Percentiles rank a stretch among this genome's conserved stretches.
phyloP scores from a whole-genome alignment of 2,888 invertebrate genomes.

The Torymus auratus region DNA sequence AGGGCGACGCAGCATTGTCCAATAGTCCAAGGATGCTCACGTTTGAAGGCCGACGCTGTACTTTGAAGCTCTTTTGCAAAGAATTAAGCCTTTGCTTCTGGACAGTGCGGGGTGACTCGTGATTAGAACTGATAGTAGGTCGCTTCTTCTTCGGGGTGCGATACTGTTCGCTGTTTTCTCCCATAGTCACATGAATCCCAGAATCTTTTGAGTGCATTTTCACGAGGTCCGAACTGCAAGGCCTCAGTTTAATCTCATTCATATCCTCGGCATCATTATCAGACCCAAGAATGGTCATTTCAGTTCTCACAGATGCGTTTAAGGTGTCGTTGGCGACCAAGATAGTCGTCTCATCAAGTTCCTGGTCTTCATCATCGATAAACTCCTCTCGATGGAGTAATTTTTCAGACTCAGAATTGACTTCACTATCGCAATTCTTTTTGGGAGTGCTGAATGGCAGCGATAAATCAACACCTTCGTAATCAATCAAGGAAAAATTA shows the following conservation, averaged over 20 bases:
- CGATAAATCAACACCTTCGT: conserved; percentile 68
- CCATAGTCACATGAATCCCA: neutral
- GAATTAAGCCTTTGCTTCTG: conserved; percentile 20
- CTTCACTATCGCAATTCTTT: neutral
- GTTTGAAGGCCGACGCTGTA: conserved; percentile 38
- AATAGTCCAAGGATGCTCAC: conserved; percentile 64
- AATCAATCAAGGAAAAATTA: conserved; percentile 71
- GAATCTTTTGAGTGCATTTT: conserved; percentile 11
- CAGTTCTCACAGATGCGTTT: conserved; percentile 60
- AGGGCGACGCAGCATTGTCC: conserved; percentile 72
- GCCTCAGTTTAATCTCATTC: neutral
- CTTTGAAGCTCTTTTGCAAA: conserved; percentile 19
- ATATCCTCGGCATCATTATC: conserved; percentile 63
- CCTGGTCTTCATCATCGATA: conserved; percentile 10
- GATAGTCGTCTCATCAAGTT: conserved; percentile 12
- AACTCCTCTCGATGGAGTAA: neutral
- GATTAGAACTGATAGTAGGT: neutral
- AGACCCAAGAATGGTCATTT: conserved; percentile 62
- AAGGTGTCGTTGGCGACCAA: conserved; percentile 27
- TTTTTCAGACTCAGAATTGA: neutral
- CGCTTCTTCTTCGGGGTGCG: conserved; percentile 59
- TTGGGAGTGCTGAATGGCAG: conserved; percentile 35
- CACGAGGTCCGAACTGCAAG: conserved; percentile 60
- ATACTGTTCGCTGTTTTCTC: neutral
- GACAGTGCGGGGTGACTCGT: neutral